Evolutionary conservation across 2,113 vertebrate genomes (phyloP).

Genomic region (Danio rerio): GRCz12tu NC_133180.1:1011001-1011500

Average conservation of each 20-base stretch:
- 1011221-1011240: too few relatives aligned
- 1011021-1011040: too few relatives aligned
- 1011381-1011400: conserved; percentile 20
- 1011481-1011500: too few relatives aligned
- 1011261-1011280: not conserved
- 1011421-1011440: too few relatives aligned
- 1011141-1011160: too few relatives aligned
- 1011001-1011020: too few relatives aligned
- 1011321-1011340: not conserved
- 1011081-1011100: not conserved
- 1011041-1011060: not conserved
- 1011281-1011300: not conserved
- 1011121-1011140: too few relatives aligned
- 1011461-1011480: too few relatives aligned
- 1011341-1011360: conserved; percentile 23
- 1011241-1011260: not conserved
- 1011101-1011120: not conserved
- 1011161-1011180: too few relatives aligned
- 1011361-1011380: not conserved
- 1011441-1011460: too few relatives aligned
- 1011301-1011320: not conserved
- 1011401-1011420: not conserved
- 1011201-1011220: not conserved
- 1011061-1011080: not conserved
- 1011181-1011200: too few relatives aligned